Evolutionary conservation across 2,888 invertebrate species (phyloP).

Genomic region (Dynastes grantii): DNA sequence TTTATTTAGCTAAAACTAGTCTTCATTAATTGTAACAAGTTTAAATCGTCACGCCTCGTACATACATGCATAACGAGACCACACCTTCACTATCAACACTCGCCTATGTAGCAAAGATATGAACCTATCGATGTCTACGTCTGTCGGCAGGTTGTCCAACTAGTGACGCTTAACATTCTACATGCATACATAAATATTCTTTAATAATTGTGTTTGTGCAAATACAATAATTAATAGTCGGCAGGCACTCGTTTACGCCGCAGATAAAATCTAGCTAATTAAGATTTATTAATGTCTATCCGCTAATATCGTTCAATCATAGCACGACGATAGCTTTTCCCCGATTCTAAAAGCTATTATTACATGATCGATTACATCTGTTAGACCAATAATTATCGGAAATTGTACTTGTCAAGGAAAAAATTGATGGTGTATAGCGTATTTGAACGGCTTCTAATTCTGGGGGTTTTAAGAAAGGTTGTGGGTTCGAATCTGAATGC

Average conservation of each 20-base stretch:
- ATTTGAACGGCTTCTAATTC: too few species aligned
- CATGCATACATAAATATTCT: constrained; percentile 36
- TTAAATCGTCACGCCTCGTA: too few species aligned
- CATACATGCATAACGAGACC: neutral
- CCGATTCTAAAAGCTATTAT: constrained; percentile 9
- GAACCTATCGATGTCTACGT: constrained; percentile 44
- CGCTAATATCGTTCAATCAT: constrained; percentile 49
- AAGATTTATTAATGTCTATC: constrained; percentile 54
- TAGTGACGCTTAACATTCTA: neutral
- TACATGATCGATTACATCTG: constrained; percentile 12
- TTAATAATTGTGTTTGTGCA: constrained; percentile 48
- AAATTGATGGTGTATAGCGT: too few species aligned
- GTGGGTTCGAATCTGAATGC: too few species aligned
- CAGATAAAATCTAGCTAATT: constrained; percentile 56
- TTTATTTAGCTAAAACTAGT: too few species aligned
- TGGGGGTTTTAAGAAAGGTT: too few species aligned
- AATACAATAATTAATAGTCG: constrained; percentile 53
- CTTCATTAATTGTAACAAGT: too few species aligned
- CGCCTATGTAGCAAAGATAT: neutral
- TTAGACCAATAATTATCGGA: neutral
- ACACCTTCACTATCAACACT: constrained; percentile 34
- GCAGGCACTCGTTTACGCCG: neutral
- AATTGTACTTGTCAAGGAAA: neutral
- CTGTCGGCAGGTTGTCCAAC: constrained; percentile 40
- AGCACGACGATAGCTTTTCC: constrained; percentile 34